Percentiles rank a stretch among this genome's conserved stretches.
These are phyloP conservation scores for Liasis olivaceus DNA, from an alignment of 2,797 vertebrate species.

Conservation along the genomic window DNA sequence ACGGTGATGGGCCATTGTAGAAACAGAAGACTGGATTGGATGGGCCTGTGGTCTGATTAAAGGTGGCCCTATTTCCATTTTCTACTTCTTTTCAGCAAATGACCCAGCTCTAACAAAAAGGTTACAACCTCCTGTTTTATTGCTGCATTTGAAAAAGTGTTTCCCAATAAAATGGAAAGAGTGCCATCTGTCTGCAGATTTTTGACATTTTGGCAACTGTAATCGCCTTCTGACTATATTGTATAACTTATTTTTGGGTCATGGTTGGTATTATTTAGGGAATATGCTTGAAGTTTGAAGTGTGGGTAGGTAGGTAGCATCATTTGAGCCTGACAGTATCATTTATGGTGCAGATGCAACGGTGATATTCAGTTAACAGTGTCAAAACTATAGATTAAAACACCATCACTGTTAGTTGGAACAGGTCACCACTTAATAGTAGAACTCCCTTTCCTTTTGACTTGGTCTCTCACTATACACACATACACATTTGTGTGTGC, in stretches of 20 bases:
- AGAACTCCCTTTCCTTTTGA: not conserved
- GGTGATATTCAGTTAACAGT: not conserved
- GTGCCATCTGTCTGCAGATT: slow-evolving; percentile 25
- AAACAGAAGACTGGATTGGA: not conserved
- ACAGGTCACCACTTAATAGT: not conserved
- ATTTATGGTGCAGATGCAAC: not conserved
- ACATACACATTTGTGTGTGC: not conserved
- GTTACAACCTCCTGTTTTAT: not conserved
- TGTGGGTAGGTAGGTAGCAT: not conserved
- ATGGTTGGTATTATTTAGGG: not conserved
- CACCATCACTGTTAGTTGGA: not conserved
- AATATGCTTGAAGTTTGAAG: not conserved
- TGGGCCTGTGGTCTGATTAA: not conserved
- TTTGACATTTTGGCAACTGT: not conserved
- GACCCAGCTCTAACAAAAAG: not conserved
- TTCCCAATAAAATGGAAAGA: slow-evolving; percentile 21
- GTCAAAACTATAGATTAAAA: not conserved
- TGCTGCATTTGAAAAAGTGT: not conserved
- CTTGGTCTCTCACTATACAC: not conserved
- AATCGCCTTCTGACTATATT: not conserved
- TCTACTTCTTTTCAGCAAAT: not conserved
- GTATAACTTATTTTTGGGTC: not conserved
- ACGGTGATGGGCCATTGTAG: not conserved
- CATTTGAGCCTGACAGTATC: not conserved
- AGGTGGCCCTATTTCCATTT: not conserved